Base-by-base conservation (phyloP, 1,140 invertebrate genomes). In the Eriocheir sinensis region DNA sequence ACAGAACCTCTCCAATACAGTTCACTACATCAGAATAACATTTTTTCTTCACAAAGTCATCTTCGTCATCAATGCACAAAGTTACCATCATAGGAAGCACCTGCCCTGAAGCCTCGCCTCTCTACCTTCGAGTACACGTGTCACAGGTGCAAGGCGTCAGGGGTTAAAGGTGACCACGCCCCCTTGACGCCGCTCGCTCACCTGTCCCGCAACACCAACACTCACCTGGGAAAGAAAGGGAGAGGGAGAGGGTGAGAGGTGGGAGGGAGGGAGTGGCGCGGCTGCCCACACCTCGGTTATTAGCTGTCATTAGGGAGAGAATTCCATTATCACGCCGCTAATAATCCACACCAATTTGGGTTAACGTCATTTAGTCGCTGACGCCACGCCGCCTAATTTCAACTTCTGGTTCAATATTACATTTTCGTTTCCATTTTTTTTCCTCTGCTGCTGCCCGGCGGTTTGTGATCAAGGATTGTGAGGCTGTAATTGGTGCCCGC, bases 351-450 rank as follows among this genome's bases (percentile, higher is more conserved):
- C 60, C 60, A 72, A 72, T 72, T 72, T 72, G 60, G n/a, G 60
- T 72, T 72, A 72, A 72, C 60, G 60, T 72, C 60, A 72, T 72
- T 72, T 72, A 72, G 0, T n/a, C n/a, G 27, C 60, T n/a, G 60
- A 72, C 8, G 60, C 60, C 60, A 72, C 60, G 60, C n/a, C n/a
- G 60, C 60, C 60, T 72, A 72, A 72, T 72, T 72, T n/a, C 60
- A 72, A 72, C 60, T 72, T 72, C 60, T 72, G 60, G 60, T 72
- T 72, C 60, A 72, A 72, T 72, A 72, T 72, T 72, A 72, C 60
- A 72, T 72, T 72, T 72, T n/a, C 21, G 21, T 72, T 72, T 72
- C 2, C 60, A 6, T n/a, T 72, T n/a, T 72, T 72, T 72, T 72
- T 72, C 27, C n/a, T 72, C n/a, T 72, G 27, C 60, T 1, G 4